Base-by-base conservation (phyloP, 2,113 vertebrate species). In the Corythaixoides concolor region DNA sequence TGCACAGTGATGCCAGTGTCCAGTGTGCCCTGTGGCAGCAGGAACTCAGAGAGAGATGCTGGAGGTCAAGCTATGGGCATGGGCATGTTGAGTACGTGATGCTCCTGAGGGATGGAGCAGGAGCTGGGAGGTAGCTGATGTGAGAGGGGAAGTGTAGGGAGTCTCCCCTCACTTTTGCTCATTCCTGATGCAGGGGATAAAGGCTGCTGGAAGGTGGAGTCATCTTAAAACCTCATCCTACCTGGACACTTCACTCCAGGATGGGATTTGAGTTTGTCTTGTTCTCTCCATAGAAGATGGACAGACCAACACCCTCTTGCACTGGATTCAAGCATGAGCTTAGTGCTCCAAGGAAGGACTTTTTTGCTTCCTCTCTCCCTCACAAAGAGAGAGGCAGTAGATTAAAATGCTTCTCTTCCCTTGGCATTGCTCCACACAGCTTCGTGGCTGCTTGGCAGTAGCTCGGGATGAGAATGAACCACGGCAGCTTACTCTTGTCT, bases 401-500 rank as follows among this genome's bases (percentile, higher is more conserved):
- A 76, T 86, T 79, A 33, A 69, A 95, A 58, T 19, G 26, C 35
- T 76, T 67, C 21, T 59, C 43, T 81, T 72, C 49, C 49, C 33
- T 55, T 95, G 89, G 80, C 86, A 66, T 66, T 0, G 1, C 37
- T 95, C 88, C 94, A 79, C 15, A 8, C 47, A 37, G 69, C 62
- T 93, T 75, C 47, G 0, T 78, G 86, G 55, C 90, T 88, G 80
- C 92, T 92, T 94, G 90, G 59, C 93, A 84, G 64, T 83, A 94
- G 39, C 62, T 53, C 2, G 39, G 67, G 89, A 35, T 59, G 30
- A 35, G 83, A 80, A 15, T 0, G 1, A 87, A 62, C 60, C 49
- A 21, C 6, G 3, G 45, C 91, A 89, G 67, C 70, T 91, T 60
- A 43, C 32, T 85, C 56, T 41, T 73, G n/a, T 85, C 88, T 52